These are phyloP conservation scores for Pelusios castaneus DNA, from an alignment of 2,113 vertebrate species.

Conservation along the genomic window DNA sequence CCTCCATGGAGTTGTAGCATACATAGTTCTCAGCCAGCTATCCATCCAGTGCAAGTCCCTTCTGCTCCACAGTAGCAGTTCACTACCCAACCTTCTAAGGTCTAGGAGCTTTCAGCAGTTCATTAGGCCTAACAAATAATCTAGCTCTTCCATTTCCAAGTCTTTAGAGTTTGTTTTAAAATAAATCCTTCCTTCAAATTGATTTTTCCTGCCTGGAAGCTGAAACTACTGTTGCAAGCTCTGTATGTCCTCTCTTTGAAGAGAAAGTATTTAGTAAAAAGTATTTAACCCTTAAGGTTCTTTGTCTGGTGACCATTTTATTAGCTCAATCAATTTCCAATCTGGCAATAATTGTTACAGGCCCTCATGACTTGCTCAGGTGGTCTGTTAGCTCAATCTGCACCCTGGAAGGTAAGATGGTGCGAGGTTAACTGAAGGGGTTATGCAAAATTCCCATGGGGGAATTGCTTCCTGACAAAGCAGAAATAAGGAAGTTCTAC, in stretches of 20 bases:
- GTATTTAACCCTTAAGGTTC: slow-evolving; percentile 57
- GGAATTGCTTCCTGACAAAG: neutral
- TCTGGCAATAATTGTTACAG: slow-evolving; percentile 30
- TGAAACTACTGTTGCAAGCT: neutral
- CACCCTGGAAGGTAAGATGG: no score
- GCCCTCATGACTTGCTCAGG: neutral
- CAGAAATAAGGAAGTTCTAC: neutral
- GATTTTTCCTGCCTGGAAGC: neutral
- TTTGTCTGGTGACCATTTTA: slow-evolving; percentile 42
- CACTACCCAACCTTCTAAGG: neutral
- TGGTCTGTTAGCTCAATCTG: no score
- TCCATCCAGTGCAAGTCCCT: neutral
- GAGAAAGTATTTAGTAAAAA: slow-evolving; percentile 36
- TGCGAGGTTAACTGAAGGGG: no score
- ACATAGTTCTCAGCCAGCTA: neutral
- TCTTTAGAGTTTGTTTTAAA: neutral
- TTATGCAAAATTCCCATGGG: no score
- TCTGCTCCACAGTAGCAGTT: neutral
- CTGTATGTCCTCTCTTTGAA: neutral
- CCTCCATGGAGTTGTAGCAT: neutral
- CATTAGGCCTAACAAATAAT: neutral
- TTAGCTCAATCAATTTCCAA: slow-evolving; percentile 58
- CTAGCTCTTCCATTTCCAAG: neutral
- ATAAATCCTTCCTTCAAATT: slow-evolving; percentile 11
- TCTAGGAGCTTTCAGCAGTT: neutral